Percentiles rank a stretch among this genome's conserved stretches.
These are phyloP conservation scores for Poliocrania exsul DNA, from an alignment of 2,797 vertebrate genomes.

Conservation along the genomic window DNA sequence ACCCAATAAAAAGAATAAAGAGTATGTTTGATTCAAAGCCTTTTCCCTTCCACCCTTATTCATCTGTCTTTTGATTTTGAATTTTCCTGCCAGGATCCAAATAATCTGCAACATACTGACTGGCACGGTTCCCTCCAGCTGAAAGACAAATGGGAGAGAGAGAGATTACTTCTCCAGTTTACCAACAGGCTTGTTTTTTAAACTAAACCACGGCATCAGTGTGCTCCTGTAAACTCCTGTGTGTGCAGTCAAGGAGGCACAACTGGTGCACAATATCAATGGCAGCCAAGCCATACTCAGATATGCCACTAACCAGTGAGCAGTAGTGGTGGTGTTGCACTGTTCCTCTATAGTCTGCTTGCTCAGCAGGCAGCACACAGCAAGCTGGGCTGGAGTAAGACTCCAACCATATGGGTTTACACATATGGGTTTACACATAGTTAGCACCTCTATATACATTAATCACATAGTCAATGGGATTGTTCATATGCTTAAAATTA, in stretches of 20 bases:
- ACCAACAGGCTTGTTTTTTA: not conserved
- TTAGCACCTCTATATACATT: not conserved
- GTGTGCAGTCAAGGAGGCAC: not conserved
- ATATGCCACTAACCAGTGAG: not conserved
- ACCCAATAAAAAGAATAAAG: constrained; percentile 16
- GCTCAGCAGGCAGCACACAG: not conserved
- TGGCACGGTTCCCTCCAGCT: constrained; percentile 21
- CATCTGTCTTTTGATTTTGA: constrained; percentile 19
- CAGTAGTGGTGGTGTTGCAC: not conserved
- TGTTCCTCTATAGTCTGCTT: not conserved
- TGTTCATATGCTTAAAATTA: not conserved
- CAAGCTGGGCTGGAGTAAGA: not conserved
- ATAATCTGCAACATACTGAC: constrained; percentile 9
- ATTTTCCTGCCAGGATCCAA: not conserved
- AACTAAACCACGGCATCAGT: accelerated
- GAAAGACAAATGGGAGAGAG: not conserved
- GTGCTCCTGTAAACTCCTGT: not conserved
- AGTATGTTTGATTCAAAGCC: not conserved
- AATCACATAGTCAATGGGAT: not conserved
- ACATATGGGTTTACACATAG: not conserved
- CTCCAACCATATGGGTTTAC: not conserved
- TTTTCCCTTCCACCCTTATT: not conserved
- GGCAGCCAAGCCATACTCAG: not conserved
- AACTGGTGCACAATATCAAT: accelerated
- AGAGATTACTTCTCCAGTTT: not conserved